Evolutionary conservation across 2,888 invertebrate genomes (phyloP).

Genomic region (Trichogramma evanescens): DNA sequence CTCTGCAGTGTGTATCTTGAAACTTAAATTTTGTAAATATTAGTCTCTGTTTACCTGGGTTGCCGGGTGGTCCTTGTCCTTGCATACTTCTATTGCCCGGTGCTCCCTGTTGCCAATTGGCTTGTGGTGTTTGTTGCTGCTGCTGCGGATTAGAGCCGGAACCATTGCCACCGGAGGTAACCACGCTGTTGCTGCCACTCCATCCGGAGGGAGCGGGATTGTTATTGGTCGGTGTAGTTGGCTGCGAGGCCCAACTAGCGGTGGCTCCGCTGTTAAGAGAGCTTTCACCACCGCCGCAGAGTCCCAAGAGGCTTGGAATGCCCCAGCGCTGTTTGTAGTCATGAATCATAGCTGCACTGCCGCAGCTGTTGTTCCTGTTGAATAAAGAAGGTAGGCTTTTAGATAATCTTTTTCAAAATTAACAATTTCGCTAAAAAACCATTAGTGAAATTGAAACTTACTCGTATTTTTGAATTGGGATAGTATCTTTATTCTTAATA

Average conservation of each 20-base stretch:
- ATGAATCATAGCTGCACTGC: constrained; percentile 17
- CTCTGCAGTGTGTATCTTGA: constrained; percentile 7
- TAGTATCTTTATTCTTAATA: constrained; percentile 4
- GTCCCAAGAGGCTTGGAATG: constrained; percentile 53
- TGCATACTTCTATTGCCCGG: constrained; percentile 22
- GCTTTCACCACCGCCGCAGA: constrained; percentile 75
- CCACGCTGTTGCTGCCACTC: constrained; percentile 43
- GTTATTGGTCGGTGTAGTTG: constrained; percentile 57
- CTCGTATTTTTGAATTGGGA: too few relatives aligned
- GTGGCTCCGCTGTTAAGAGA: constrained; percentile 66
- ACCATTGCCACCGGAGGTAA: constrained; percentile 27
- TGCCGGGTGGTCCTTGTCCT: constrained; percentile 26
- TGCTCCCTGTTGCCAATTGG: constrained; percentile 33
- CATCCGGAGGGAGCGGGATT: constrained; percentile 53
- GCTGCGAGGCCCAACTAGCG: constrained; percentile 73
- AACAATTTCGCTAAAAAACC: too few relatives aligned
- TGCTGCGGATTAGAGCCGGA: constrained; percentile 6
- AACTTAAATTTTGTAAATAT: too few relatives aligned
- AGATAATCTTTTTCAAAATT: too few relatives aligned
- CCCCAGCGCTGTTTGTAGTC: constrained; percentile 52
- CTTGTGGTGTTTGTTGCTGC: constrained; percentile 32
- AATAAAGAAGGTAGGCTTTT: neutral
- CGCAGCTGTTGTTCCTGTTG: neutral
- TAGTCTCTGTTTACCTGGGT: neutral
- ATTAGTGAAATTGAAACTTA: too few relatives aligned